These are phyloP conservation scores for Tolmerus cingulatus DNA, from an alignment of 2,888 invertebrate genomes.

Conservation along the genomic window DNA sequence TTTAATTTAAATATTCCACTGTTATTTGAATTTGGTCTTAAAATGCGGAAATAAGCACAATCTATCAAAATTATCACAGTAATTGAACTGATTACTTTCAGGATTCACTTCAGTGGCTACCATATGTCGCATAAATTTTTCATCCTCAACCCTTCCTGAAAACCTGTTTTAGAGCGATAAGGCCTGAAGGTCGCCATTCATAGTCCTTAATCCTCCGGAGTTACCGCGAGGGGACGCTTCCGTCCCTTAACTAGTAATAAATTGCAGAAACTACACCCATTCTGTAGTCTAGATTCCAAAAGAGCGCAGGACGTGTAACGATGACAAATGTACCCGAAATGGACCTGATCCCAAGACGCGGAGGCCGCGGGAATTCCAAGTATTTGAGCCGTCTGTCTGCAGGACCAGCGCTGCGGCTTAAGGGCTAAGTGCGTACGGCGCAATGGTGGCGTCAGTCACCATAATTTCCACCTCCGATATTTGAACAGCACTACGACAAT, in stretches of 20 bases:
- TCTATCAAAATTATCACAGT: neutral
- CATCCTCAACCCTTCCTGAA: neutral
- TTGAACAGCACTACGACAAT: constrained; percentile 20
- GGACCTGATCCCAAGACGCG: neutral
- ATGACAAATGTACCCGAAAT: neutral
- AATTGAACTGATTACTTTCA: neutral
- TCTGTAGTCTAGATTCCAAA: neutral
- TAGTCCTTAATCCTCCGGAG: neutral
- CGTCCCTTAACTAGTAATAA: neutral
- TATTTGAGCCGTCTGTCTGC: neutral
- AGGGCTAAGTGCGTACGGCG: neutral
- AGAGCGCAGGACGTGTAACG: neutral
- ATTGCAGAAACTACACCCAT: neutral
- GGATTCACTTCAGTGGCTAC: neutral
- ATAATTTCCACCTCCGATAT: constrained; percentile 17
- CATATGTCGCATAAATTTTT: neutral
- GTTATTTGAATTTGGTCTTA: neutral
- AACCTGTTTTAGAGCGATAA: neutral
- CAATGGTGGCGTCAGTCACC: constrained; percentile 15
- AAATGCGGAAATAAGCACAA: neutral
- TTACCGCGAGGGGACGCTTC: neutral
- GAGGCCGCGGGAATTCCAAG: neutral
- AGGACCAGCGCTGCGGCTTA: neutral
- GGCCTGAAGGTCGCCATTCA: neutral
- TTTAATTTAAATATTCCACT: too few species aligned